These are phyloP conservation scores for Nerophis ophidion DNA, from an alignment of 2,113 vertebrate genomes.

Conservation along the genomic window DNA sequence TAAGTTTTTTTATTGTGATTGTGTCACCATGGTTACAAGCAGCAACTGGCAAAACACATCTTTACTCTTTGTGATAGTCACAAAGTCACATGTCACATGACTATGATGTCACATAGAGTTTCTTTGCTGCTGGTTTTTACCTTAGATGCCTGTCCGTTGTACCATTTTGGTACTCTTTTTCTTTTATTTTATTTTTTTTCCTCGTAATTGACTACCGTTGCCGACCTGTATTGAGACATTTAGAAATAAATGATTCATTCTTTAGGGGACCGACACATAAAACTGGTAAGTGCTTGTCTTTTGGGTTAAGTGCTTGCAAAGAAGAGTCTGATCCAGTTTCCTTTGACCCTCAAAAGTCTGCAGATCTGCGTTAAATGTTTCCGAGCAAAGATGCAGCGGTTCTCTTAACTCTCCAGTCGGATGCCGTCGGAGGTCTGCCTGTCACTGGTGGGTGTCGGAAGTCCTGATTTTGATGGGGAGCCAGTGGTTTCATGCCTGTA, in stretches of 20 bases:
- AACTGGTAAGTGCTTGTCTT: background rate
- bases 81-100: slow-evolving; percentile 5
- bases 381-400: background rate
- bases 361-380: background rate
- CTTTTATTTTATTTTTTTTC: background rate
- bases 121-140: slow-evolving; percentile 6
- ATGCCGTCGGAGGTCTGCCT: background rate
- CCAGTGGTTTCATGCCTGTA: background rate
- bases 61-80: slow-evolving; percentile 2
- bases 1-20: background rate
- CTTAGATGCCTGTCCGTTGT: background rate
- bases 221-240: background rate
- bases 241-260: background rate
- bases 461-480: background rate
- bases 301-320: background rate
- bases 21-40: background rate
- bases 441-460: too few species aligned
- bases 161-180: background rate
- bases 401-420: too few species aligned
- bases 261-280: background rate
- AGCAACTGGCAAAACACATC: background rate
- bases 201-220: too few species aligned
- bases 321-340: too few species aligned
- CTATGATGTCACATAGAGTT: slow-evolving; percentile 3
- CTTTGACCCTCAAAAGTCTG: background rate